Percentiles rank a stretch among this genome's conserved stretches.
Conservation (phyloP, 2,113 vertebrate genomes). For the Myrmecophaga tridactyla region DNA sequence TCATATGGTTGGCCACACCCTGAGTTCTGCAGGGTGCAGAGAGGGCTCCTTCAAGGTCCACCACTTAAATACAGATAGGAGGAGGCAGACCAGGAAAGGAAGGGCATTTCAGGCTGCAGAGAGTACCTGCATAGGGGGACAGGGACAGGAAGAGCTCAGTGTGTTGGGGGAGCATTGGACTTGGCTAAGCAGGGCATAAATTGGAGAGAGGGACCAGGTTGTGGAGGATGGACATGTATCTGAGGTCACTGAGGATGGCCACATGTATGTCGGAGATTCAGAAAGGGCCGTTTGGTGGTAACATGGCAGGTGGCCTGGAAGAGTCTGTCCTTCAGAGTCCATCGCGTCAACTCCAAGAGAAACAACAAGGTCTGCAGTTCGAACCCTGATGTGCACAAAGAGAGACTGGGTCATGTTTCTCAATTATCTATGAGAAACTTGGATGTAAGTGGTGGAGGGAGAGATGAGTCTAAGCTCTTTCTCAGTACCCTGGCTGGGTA, state of each 20-base stretch:
- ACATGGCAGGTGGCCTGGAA: not conserved
- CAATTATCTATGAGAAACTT: not conserved
- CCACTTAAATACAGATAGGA: not conserved
- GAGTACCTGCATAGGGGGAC: not conserved
- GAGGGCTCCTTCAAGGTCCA: not conserved
- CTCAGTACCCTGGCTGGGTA: not conserved
- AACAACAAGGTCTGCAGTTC: not conserved
- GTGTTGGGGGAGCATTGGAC: not conserved
- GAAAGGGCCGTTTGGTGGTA: not conserved
- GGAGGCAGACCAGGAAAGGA: too few species aligned
- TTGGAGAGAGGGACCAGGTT: not conserved
- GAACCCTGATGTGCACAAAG: not conserved
- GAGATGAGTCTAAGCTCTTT: not conserved
- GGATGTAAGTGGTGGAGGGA: too few species aligned
- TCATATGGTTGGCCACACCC: too few species aligned
- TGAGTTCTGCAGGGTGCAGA: not conserved
- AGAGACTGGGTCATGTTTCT: not conserved
- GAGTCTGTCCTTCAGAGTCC: not conserved
- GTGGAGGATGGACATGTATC: not conserved
- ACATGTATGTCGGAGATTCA: not conserved
- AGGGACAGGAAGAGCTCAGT: not conserved
- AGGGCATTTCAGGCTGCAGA: not conserved
- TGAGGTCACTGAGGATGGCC: not conserved
- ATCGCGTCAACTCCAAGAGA: not conserved
- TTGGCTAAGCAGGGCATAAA: not conserved